A percentile compares a stretch with the other conserved stretches of the same genome.
phyloP scores from a whole-genome alignment of 2,113 vertebrate genomes.

The Mirza zaza region DNA sequence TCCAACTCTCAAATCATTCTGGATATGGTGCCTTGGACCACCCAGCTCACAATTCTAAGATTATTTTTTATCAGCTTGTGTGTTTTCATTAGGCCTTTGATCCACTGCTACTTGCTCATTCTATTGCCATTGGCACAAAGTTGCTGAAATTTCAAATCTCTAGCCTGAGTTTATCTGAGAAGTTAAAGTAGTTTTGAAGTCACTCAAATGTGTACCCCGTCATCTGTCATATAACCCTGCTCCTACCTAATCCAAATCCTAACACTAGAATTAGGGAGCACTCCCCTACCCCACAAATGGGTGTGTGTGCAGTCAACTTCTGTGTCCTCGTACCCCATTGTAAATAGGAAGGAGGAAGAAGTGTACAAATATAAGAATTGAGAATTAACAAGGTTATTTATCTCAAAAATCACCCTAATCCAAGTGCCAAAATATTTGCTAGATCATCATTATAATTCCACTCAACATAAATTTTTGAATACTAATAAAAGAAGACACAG shows the following conservation, averaged over 20 bases:
- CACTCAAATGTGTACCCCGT: not conserved
- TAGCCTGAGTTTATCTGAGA: not conserved
- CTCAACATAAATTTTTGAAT: not conserved
- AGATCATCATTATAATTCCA: not conserved
- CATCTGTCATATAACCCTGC: not conserved
- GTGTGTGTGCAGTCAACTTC: not conserved
- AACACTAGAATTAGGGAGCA: not conserved
- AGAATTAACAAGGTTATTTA: not conserved
- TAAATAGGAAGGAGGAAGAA: not conserved
- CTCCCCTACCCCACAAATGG: too few species aligned
- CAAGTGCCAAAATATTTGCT: not conserved
- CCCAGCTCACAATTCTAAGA: not conserved
- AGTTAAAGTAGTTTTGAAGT: not conserved
- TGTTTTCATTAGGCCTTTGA: not conserved
- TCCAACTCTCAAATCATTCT: not conserved
- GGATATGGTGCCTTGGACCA: not conserved
- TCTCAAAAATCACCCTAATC: not conserved
- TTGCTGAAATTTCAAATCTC: not conserved
- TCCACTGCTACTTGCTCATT: not conserved
- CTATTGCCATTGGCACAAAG: not conserved
- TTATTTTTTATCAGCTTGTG: not conserved
- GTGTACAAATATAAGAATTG: not conserved
- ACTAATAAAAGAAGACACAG: not conserved
- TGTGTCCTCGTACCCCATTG: not conserved
- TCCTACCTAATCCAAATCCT: not conserved